These are phyloP conservation scores for Mythimna vitellina DNA, from an alignment of 2,888 invertebrate genomes.

Conservation along the genomic window DNA sequence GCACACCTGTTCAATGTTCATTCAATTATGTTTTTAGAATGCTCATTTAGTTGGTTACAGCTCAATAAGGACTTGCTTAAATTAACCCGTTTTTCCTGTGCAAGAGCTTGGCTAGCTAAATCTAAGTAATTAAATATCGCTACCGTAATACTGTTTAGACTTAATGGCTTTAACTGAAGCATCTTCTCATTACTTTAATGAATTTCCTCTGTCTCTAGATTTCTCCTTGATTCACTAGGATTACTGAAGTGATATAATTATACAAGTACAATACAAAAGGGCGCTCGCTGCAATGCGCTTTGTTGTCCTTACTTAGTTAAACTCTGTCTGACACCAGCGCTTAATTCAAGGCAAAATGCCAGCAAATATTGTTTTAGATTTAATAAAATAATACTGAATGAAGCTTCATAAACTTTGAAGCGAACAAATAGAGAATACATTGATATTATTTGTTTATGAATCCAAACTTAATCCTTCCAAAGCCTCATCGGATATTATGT, in stretches of 20 bases:
- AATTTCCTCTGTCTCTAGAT: constrained; percentile 40
- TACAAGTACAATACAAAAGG: constrained; percentile 25
- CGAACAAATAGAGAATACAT: not conserved
- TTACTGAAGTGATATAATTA: constrained; percentile 42
- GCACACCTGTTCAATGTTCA: constrained; percentile 59
- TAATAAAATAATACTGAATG: constrained; percentile 33
- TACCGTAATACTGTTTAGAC: constrained; percentile 33
- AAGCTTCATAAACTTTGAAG: not conserved
- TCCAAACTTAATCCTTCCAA: not conserved
- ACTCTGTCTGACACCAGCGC: constrained; percentile 30
- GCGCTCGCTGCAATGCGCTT: constrained; percentile 41
- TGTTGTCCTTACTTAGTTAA: constrained; percentile 34
- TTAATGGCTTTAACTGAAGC: constrained; percentile 31
- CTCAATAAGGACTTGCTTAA: constrained; percentile 6
- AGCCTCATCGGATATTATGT: not conserved
- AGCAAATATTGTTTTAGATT: constrained; percentile 30
- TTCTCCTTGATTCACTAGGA: constrained; percentile 30
- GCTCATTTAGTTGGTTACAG: constrained; percentile 9
- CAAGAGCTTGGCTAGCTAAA: constrained; percentile 10
- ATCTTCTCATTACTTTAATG: constrained; percentile 48
- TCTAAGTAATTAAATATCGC: constrained; percentile 39
- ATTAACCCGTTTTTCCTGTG: not conserved
- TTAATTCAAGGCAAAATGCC: constrained; percentile 38
- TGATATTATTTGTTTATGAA: constrained; percentile 9
- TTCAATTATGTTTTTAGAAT: constrained; percentile 47